Evolutionary conservation across 2,113 vertebrate genomes (phyloP), one percentile per base, ranked within the genome.

Genomic region (Colius striatus): DNA sequence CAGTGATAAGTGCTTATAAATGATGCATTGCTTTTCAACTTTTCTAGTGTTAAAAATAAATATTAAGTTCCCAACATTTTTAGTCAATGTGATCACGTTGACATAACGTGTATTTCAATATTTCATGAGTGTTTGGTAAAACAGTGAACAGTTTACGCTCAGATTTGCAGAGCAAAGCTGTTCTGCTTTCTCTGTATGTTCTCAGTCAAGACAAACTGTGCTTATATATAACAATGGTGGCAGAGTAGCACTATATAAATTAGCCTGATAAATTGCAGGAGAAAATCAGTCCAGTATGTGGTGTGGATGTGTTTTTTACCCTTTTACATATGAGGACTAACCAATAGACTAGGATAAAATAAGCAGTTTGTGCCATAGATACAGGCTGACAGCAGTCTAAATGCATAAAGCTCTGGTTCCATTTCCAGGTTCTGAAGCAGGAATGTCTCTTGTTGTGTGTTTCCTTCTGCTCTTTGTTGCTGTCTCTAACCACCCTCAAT

Each of bases 11-110:
- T 77, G 63, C 71, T 88, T 80, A 20, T 63, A 75, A 91, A 82
- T 86, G 38, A 74, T 45, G 17, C 57, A 38, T 77, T 67, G 23
- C 51, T 67, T 88, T 72, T 94, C 68, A 94, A 90, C 27, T 71
- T 91, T 58, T 63, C 41, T 86, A 57, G 32, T 81, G 45, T 41
- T 85, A 67, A 54, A 87, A 77, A 78, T 88, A 96, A 95, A 90
- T 75, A 92, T 29, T 84, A 89, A 70, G 36, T 80, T 93, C 54
- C 54, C 18, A 92, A 61, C 23, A 6, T 36, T 86, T 91, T 90
- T 60, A 67, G 62, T 85, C 47, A 63, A 53, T 67, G 36, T 66
- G 45, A 86, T 51, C n/a, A n/a, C 32, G n/a, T 72, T 88, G 78
- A 74, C 65, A 63, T 43, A 80, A 83, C 6, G 2, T 48, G 30